Evolutionary conservation across 2,797 vertebrate species (phyloP).

Genomic region (Dermochelys coriacea): DNA sequence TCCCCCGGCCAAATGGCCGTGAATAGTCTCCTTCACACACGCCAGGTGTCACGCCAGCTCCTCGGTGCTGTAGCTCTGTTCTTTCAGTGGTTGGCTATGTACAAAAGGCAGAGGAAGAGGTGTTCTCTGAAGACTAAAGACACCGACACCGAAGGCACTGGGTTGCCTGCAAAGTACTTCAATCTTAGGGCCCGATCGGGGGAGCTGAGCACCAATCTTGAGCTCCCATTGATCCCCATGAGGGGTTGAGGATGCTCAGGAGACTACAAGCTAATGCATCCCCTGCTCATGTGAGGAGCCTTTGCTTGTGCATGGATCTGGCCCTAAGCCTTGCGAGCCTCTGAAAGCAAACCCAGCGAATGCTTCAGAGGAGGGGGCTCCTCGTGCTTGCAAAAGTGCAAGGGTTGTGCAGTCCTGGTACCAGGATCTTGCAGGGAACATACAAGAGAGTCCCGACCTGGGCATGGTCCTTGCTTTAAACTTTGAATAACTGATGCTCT

Average conservation of each 20-base stretch:
- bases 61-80: background rate
- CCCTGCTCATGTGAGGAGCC: background rate
- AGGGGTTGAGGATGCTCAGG: background rate
- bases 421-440: background rate
- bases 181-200: background rate
- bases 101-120: background rate
- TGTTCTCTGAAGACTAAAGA: background rate
- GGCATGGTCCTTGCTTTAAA: background rate
- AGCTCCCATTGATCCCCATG: background rate
- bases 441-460: background rate
- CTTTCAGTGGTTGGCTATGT: background rate
- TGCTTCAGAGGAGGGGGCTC: background rate
- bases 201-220: background rate
- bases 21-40: background rate
- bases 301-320: background rate
- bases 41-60: background rate
- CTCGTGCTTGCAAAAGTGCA: background rate
- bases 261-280: background rate
- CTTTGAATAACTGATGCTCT: background rate
- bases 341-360: background rate
- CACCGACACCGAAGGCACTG: background rate
- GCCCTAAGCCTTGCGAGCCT: background rate
- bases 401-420: background rate
- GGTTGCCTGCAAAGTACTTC: background rate
- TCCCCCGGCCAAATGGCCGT: background rate